Conservation (phyloP, 2,888 invertebrate genomes). For the Nephrotoma appendiculata region DNA sequence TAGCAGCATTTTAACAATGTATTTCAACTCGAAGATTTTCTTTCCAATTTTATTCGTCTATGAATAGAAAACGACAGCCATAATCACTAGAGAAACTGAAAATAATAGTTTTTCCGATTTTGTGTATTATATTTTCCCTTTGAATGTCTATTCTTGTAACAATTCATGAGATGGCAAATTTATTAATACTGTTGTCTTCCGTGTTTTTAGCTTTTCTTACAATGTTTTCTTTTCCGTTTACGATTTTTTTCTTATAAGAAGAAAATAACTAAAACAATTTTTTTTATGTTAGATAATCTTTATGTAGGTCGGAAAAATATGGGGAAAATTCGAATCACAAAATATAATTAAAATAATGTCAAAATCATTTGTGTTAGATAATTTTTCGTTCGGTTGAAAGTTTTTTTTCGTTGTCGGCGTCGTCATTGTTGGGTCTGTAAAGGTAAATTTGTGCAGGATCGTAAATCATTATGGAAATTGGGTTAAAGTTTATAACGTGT, state of each 20-base stretch:
- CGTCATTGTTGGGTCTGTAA: not conserved
- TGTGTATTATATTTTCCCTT: not conserved
- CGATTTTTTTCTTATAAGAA: not conserved
- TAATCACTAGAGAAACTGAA: not conserved
- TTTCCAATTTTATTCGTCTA: not conserved
- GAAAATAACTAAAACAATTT: not conserved
- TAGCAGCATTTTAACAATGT: not conserved
- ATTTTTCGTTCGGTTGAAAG: not conserved
- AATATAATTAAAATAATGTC: not conserved
- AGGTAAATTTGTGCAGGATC: not conserved
- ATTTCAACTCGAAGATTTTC: not conserved
- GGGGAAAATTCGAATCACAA: not conserved
- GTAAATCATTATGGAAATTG: not conserved
- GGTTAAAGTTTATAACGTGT: not conserved
- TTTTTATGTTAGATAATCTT: not conserved
- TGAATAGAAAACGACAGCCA: not conserved
- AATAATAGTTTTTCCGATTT: not conserved
- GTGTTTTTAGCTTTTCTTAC: not conserved
- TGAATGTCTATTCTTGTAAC: not conserved
- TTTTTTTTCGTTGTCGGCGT: not conserved
- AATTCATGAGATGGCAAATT: not conserved
- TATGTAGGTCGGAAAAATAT: not conserved
- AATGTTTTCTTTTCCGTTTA: not conserved
- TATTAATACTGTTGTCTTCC: not conserved
- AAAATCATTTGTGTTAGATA: not conserved